These are phyloP conservation scores for Paratilapia polleni DNA, from an alignment of 2,113 vertebrate genomes.

Conservation along the genomic window DNA sequence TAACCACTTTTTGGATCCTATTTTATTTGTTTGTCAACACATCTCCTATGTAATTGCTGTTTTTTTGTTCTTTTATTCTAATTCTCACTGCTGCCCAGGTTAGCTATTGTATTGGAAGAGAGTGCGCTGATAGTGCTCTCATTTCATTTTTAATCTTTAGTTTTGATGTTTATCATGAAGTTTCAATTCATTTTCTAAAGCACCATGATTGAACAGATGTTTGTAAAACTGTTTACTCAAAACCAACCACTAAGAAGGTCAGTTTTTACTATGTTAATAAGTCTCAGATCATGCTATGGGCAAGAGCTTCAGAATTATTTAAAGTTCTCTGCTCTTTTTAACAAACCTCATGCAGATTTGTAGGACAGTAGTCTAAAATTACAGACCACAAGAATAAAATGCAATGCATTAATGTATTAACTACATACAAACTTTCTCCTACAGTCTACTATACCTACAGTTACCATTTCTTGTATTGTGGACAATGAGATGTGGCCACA, in stretches of 20 bases:
- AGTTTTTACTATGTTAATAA: rapidly evolving
- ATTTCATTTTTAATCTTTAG: neutral
- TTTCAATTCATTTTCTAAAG: neutral
- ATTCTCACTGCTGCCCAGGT: too few relatives aligned
- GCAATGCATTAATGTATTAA: too few relatives aligned
- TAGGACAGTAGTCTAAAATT: neutral
- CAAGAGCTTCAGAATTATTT: neutral
- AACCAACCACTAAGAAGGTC: neutral
- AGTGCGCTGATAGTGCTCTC: neutral
- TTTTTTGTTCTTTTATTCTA: too few relatives aligned
- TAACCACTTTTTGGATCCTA: too few relatives aligned
- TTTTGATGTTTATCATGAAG: neutral
- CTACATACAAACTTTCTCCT: neutral
- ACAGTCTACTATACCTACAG: neutral
- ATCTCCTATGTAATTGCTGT: too few relatives aligned
- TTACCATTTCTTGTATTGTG: neutral
- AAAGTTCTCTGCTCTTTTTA: neutral
- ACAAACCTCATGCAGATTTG: neutral
- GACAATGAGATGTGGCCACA: neutral
- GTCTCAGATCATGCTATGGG: neutral
- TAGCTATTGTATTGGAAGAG: too few relatives aligned
- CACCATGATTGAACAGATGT: neutral
- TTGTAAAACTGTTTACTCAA: neutral
- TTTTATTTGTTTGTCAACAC: too few relatives aligned
- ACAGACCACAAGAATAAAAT: neutral